Base-by-base conservation (phyloP, 2,888 invertebrate genomes). In the Ptilodon capucinus region DNA sequence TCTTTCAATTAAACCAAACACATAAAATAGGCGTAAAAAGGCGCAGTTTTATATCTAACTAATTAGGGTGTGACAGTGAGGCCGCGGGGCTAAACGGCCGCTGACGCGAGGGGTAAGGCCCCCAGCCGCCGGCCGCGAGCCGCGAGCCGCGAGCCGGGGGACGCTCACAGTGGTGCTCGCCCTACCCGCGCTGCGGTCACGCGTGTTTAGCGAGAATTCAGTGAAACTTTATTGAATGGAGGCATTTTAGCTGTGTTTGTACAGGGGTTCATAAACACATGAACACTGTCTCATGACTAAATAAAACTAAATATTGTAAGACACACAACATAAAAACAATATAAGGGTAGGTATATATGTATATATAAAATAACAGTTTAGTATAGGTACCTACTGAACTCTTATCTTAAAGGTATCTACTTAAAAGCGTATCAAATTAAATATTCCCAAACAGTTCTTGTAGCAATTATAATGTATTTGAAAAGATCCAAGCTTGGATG, bases 21-120 rank as follows among this genome's bases (percentile, higher is more conserved):
- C 72, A 76, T 73, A 73, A 78, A 79, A 77, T 71, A 72, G 77
- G 77, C 78, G 74, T 76, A 81, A 84, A 84, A 81, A 82, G 76
- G 70, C 72, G 62, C 74, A 74, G 68, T 82, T 79, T 80, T 81
- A 84, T 84, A 79, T 73, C 74, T 63, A 80, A 81, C 80, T 86
- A 86, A 87, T 86, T 85, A 81, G 82, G 81, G 84, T 76, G 81
- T 71, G 81, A 79, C 81, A 46, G 48, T 44, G 66, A 51, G 57
- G 62, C 57, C 72, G 72, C 71, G 75, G 66, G 63, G 65, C 70
- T 79, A 73, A 74, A 69, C 67, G 74, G 65, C 60, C 64, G 71
- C 71, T 73, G 71, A 76, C 64, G 62, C 66, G 50, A 49, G 51
- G 59, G 38, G 19, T 9, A 5, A 13, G 38, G 11, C 40, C 40